Conservation (phyloP, 2,797 vertebrate genomes). For the Tympanoctomys barrerae region DNA sequence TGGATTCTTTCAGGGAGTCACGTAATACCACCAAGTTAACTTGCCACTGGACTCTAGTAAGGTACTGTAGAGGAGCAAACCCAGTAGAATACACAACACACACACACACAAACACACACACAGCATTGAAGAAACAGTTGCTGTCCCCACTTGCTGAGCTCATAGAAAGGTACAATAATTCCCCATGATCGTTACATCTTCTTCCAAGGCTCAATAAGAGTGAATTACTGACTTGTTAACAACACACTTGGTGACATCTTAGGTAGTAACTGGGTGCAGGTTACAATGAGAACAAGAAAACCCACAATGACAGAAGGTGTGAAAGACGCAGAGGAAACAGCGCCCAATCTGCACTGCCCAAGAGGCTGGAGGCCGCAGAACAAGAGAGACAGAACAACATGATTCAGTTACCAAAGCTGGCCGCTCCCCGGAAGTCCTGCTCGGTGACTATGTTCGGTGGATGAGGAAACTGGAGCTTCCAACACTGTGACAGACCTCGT, state of each 20-base stretch:
- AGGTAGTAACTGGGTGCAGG: background rate
- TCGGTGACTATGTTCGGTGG: background rate
- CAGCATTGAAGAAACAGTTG: background rate
- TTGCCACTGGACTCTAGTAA: background rate
- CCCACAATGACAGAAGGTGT: background rate
- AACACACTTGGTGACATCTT: background rate
- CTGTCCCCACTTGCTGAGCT: background rate
- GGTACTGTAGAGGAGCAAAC: background rate
- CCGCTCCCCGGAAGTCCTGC: background rate
- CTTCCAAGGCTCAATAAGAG: background rate
- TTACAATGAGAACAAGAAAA: background rate
- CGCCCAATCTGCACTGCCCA: background rate
- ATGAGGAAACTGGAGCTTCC: background rate
- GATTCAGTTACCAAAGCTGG: background rate
- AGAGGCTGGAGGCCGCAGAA: background rate
- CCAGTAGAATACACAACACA: background rate
- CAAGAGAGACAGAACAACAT: background rate
- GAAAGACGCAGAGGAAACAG: background rate
- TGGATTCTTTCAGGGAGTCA: background rate
- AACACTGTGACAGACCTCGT: background rate
- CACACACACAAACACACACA: background rate
- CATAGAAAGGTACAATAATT: background rate
- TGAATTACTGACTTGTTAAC: background rate
- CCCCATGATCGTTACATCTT: background rate
- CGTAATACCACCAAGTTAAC: background rate